Percentiles rank a stretch among this genome's conserved stretches.
phyloP scores from a whole-genome alignment of 2,113 vertebrate species.

The Calonectris borealis region DNA sequence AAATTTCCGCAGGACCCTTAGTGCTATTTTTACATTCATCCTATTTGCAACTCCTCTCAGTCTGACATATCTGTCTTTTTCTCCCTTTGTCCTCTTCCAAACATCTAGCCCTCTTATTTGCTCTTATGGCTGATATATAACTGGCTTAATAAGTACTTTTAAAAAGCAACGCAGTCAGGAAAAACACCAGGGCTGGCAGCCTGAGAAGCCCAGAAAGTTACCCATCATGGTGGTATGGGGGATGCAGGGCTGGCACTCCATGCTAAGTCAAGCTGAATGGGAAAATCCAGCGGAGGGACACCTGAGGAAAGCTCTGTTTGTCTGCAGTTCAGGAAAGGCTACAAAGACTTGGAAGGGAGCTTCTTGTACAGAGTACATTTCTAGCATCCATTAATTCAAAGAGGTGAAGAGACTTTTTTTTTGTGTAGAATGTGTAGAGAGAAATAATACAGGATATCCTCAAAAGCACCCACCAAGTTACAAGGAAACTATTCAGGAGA shows the following conservation, averaged over 20 bases:
- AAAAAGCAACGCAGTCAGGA: neutral
- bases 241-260: neutral
- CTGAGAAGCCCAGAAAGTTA: neutral
- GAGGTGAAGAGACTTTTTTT: neutral
- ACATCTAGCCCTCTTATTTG: neutral
- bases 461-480: slow-evolving; percentile 7
- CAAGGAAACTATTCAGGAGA: slow-evolving; percentile 12
- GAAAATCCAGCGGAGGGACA: neutral
- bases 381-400: neutral
- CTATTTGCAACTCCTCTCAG: neutral
- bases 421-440: neutral
- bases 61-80: neutral
- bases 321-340: neutral
- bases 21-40: neutral
- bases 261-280: neutral
- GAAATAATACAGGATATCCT: neutral
- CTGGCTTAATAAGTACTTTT: neutral
- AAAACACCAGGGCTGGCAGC: neutral
- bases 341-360: neutral
- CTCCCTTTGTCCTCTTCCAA: fast-evolving
- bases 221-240: neutral
- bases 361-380: neutral
- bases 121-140: neutral
- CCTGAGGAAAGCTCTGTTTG: neutral
- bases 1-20: neutral